phyloP scores from a whole-genome alignment of 2,888 invertebrate genomes.

The Pegoplata infirma region DNA sequence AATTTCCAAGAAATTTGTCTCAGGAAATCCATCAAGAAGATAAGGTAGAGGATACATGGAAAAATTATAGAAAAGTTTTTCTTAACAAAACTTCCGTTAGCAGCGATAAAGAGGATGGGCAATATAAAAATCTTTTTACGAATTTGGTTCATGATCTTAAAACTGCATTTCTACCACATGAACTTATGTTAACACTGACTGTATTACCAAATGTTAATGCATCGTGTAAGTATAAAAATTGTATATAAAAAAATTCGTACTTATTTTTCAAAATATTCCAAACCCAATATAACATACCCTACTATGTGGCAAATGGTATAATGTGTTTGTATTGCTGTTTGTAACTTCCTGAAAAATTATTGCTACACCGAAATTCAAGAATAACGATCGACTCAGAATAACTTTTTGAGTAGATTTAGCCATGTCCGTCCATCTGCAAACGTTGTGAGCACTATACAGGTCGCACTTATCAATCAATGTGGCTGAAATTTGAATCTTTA shows the following conservation, averaged over 20 bases:
- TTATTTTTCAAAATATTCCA: too few relatives aligned
- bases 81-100: conserved; percentile 81
- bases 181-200: conserved; percentile 82
- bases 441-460: too few relatives aligned
- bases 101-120: conserved; percentile 80
- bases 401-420: too few relatives aligned
- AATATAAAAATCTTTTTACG: conserved; percentile 88
- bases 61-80: conserved; percentile 86
- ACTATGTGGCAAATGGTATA: too few relatives aligned
- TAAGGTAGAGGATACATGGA: conserved; percentile 83
- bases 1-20: conserved; percentile 88
- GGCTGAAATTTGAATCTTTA: too few relatives aligned
- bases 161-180: conserved; percentile 83
- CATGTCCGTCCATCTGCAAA: too few relatives aligned
- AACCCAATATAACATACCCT: too few relatives aligned
- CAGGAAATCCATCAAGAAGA: conserved; percentile 80
- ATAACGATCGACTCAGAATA: too few relatives aligned
- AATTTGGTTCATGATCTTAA: conserved; percentile 86
- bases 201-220: conserved; percentile 89
- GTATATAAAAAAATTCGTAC: background rate
- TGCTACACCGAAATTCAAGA: too few relatives aligned
- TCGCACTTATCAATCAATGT: too few relatives aligned
- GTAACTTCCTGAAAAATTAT: too few relatives aligned
- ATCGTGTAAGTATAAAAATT: conserved; percentile 82
- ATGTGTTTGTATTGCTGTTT: too few relatives aligned